Percentiles rank a stretch among this genome's conserved stretches.
These are phyloP conservation scores for Ophiodon elongatus DNA, from an alignment of 2,113 vertebrate species.

Conservation along the genomic window DNA sequence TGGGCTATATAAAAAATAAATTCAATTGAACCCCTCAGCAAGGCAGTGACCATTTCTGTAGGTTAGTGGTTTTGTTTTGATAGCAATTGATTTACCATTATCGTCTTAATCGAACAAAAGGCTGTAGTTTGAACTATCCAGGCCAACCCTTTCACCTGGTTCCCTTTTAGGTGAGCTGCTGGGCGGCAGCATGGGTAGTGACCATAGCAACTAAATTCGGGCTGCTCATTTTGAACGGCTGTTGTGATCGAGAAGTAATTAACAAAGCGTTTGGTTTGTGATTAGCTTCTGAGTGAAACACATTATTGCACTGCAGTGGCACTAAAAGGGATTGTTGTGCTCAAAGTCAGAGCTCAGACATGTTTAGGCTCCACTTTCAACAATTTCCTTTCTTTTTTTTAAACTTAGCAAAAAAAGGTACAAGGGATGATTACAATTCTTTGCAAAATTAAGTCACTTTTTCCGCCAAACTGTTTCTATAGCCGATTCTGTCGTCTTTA, in stretches of 20 bases:
- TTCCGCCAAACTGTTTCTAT: background rate
- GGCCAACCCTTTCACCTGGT: slow-evolving; percentile 56
- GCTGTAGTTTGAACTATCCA: slow-evolving; percentile 22
- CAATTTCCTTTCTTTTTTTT: background rate
- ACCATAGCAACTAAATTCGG: slow-evolving; percentile 60
- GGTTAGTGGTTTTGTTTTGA: background rate
- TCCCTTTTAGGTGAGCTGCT: slow-evolving; percentile 46
- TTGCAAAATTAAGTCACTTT: background rate
- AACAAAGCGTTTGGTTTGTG: slow-evolving; percentile 4
- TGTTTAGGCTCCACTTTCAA: background rate
- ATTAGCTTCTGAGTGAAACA: background rate
- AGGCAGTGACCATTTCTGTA: background rate
- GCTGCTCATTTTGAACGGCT: slow-evolving; percentile 40
- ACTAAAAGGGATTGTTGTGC: background rate
- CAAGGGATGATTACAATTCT: background rate
- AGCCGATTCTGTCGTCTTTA: background rate
- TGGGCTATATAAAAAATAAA: too few relatives aligned
- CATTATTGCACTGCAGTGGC: background rate
- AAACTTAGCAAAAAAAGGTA: background rate
- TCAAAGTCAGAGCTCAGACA: background rate
- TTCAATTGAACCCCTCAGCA: background rate
- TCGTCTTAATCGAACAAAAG: slow-evolving; percentile 39
- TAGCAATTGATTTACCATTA: slow-evolving; percentile 10
- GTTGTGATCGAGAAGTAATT: slow-evolving; percentile 14
- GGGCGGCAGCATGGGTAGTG: slow-evolving; percentile 45